Conservation (phyloP, 2,797 vertebrate genomes). For the Pachyuromys duprasi region DNA sequence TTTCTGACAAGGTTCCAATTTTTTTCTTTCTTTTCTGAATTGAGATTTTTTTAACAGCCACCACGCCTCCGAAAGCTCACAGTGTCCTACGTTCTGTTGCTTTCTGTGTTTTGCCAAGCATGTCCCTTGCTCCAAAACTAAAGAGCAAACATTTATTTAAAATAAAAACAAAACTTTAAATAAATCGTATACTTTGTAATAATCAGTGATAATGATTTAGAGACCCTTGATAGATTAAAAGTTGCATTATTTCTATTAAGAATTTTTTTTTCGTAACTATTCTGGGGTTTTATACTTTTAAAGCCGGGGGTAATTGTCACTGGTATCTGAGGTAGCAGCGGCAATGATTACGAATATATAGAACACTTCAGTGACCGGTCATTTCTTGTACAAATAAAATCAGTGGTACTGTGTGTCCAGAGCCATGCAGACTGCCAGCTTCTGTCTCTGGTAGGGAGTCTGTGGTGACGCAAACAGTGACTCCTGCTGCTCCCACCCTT, state of each 20-base stretch:
- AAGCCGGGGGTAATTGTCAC: conserved; percentile 17
- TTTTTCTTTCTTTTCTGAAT: conserved; percentile 19
- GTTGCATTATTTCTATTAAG: conserved; percentile 44
- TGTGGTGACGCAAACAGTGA: neutral
- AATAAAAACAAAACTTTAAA: conserved; percentile 62
- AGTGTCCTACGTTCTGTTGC: neutral
- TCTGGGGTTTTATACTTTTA: conserved; percentile 37
- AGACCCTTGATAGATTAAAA: conserved; percentile 62
- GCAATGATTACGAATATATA: conserved; percentile 38
- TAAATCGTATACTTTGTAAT: conserved; percentile 61
- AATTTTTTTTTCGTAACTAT: conserved; percentile 38
- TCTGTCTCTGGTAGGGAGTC: conserved; percentile 44
- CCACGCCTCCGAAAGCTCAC: neutral
- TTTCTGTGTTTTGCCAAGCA: conserved; percentile 78
- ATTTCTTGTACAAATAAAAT: conserved; percentile 79
- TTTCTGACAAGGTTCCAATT: conserved; percentile 58
- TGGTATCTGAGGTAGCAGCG: conserved; percentile 45
- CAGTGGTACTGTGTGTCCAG: conserved; percentile 63
- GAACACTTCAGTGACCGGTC: conserved; percentile 50
- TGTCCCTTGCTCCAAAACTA: conserved; percentile 79
- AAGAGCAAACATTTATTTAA: conserved; percentile 69
- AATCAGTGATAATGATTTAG: conserved; percentile 62
- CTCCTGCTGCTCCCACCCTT: neutral
- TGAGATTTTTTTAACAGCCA: neutral
- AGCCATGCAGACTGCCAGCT: neutral